phyloP scores from a whole-genome alignment of 2,888 invertebrate species.

The Idaea biselata region DNA sequence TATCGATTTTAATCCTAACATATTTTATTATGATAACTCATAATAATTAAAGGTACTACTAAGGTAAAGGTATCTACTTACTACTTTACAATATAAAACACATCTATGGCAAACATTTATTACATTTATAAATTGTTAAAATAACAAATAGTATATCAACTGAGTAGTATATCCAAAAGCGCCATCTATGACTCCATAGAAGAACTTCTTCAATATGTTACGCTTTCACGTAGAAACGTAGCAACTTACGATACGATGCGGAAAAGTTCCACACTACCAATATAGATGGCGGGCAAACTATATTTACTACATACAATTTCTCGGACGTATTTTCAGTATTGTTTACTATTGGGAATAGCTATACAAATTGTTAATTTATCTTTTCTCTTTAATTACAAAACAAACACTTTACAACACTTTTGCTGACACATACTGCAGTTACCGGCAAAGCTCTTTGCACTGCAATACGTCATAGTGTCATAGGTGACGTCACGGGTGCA shows the following conservation, averaged over 20 bases:
- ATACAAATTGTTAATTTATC: background rate
- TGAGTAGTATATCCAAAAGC: background rate
- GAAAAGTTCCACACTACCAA: slow-evolving; percentile 8
- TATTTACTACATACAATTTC: background rate
- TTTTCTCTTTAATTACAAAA: background rate
- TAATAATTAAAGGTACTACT: too few species aligned
- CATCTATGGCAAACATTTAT: too few species aligned
- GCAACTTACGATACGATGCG: slow-evolving; percentile 5
- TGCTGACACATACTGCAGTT: background rate
- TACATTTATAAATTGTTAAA: too few species aligned
- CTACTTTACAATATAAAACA: too few species aligned
- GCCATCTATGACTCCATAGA: background rate
- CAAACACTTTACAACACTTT: background rate
- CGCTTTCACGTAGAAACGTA: slow-evolving; percentile 7
- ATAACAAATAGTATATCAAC: too few species aligned
- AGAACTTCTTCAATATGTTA: background rate
- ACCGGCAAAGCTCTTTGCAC: background rate
- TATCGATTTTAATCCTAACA: too few species aligned
- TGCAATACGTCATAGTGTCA: slow-evolving; percentile 32
- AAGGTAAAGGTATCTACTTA: too few species aligned
- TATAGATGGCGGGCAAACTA: slow-evolving; percentile 19
- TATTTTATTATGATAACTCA: too few species aligned
- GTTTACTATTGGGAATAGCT: background rate
- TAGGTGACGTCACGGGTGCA: slow-evolving; percentile 62
- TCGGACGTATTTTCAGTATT: background rate